These are phyloP conservation scores for Archocentrus centrarchus DNA, from an alignment of 2,113 vertebrate genomes.

Conservation along the genomic window DNA sequence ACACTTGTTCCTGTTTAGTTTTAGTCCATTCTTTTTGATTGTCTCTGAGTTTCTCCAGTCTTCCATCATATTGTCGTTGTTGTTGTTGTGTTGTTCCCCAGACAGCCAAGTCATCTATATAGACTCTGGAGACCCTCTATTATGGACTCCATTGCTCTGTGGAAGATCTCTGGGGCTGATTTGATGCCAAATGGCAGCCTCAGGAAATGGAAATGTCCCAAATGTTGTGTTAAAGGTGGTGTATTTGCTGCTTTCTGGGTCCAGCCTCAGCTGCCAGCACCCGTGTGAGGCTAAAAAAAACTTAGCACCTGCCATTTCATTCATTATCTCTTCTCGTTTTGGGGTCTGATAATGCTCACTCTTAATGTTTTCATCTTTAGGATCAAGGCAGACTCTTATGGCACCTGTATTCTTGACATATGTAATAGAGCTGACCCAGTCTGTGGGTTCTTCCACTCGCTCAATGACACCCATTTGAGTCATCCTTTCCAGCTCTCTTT, in stretches of 20 bases:
- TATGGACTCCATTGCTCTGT: too few species aligned
- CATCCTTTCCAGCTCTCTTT: neutral
- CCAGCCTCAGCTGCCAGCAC: neutral
- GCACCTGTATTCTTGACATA: too few species aligned
- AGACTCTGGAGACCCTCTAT: too few species aligned
- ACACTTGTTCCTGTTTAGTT: neutral
- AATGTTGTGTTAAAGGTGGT: neutral
- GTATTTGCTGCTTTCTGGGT: neutral
- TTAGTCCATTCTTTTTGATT: neutral
- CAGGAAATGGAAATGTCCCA: too few species aligned
- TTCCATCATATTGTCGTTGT: neutral
- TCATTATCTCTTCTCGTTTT: too few species aligned
- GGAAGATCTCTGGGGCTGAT: neutral
- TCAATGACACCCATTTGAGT: too few species aligned
- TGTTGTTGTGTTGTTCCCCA: neutral
- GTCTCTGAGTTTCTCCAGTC: neutral
- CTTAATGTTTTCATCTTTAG: too few species aligned
- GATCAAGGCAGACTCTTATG: too few species aligned
- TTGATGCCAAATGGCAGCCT: too few species aligned
- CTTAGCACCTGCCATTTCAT: too few species aligned
- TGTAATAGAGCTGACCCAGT: too few species aligned
- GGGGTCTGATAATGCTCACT: neutral
- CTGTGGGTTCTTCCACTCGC: too few species aligned
- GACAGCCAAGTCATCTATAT: neutral
- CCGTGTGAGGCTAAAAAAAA: neutral